Percentiles rank a stretch among this genome's conserved stretches.
Evolutionary conservation across 2,797 vertebrate species (phyloP).

Genomic region (Poeciliopsis paucimaculata): DNA sequence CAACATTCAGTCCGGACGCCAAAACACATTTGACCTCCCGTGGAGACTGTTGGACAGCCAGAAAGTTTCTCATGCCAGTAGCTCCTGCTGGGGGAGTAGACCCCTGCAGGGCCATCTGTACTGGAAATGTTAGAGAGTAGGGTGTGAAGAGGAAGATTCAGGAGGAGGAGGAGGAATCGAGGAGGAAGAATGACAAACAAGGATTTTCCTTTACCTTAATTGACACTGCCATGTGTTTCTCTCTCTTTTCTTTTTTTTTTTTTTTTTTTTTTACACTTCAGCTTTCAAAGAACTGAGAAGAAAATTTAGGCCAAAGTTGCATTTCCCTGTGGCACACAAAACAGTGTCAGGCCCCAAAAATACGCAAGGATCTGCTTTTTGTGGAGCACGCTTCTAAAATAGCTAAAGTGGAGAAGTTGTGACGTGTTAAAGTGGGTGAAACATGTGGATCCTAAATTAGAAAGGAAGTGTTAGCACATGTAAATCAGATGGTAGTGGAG

Average conservation of each 20-base stretch:
- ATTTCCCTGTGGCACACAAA: constrained; percentile 51
- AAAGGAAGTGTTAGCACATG: constrained; percentile 50
- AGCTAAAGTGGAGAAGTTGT: constrained; percentile 51
- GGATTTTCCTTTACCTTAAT: constrained; percentile 39
- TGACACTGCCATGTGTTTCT: constrained; percentile 9
- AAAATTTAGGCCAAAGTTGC: constrained; percentile 63
- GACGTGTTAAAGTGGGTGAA: constrained; percentile 41
- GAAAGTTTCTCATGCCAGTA: constrained; percentile 62
- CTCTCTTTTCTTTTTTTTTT: background rate
- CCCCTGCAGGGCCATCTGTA: constrained; percentile 75
- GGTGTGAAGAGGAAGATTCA: constrained; percentile 34
- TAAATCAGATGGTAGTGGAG: constrained; percentile 34
- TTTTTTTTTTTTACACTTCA: constrained; percentile 17
- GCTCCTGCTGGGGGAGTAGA: constrained; percentile 66
- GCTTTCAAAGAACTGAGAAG: constrained; percentile 67
- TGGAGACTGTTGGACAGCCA: constrained; percentile 62
- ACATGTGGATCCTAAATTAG: constrained; percentile 63
- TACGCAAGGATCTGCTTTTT: constrained; percentile 53
- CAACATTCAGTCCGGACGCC: constrained; percentile 58
- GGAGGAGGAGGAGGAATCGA: constrained; percentile 28
- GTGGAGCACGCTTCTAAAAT: constrained; percentile 56
- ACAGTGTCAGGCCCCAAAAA: constrained; percentile 71
- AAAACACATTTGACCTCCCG: constrained; percentile 64
- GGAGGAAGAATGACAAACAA: constrained; percentile 46
- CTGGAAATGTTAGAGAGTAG: constrained; percentile 49